phyloP scores from a whole-genome alignment of 37 sponge, comb jelly and placozoan species.

The Diacarnus erythraeanus region DNA sequence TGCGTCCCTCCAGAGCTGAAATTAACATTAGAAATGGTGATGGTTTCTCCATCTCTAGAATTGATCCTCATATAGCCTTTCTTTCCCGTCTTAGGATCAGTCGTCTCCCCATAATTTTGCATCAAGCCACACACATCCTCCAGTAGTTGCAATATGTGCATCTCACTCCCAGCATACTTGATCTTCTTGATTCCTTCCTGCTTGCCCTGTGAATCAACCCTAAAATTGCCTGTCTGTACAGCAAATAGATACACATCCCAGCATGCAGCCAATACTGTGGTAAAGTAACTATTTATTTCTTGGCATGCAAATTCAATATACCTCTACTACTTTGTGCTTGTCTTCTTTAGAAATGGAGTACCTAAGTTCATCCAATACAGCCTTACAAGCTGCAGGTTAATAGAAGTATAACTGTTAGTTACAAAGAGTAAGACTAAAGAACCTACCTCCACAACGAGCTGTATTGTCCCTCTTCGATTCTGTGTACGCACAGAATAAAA shows the following conservation, averaged over 20 bases:
- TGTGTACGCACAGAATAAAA: not conserved
- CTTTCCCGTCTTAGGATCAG: conserved; percentile 56
- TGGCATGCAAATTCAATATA: not conserved
- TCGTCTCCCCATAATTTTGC: conserved; percentile 66
- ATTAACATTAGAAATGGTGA: conserved; percentile 66
- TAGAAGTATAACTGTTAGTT: not conserved
- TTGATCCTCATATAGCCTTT: conserved; percentile 68
- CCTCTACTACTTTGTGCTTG: conserved; percentile 64
- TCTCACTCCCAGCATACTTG: conserved; percentile 63
- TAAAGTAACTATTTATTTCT: not conserved
- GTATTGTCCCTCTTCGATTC: conserved; percentile 23
- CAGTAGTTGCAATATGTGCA: conserved; percentile 61
- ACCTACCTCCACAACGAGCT: conserved; percentile 42
- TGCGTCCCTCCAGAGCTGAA: conserved; percentile 51
- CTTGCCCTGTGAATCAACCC: conserved; percentile 58
- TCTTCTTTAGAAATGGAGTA: conserved; percentile 49
- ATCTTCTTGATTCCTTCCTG: conserved; percentile 19
- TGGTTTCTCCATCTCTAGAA: conserved; percentile 58
- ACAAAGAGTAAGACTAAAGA: too few species aligned
- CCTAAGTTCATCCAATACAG: conserved; percentile 56
- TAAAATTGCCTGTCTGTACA: conserved; percentile 52
- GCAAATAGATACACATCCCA: not conserved
- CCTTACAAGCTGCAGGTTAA: conserved; percentile 62
- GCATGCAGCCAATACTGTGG: not conserved
- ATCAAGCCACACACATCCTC: conserved; percentile 66